Percentiles rank a stretch among this genome's conserved stretches.
Evolutionary conservation across 1,140 invertebrate genomes (phyloP).

Genomic region (Formica selysi): DNA sequence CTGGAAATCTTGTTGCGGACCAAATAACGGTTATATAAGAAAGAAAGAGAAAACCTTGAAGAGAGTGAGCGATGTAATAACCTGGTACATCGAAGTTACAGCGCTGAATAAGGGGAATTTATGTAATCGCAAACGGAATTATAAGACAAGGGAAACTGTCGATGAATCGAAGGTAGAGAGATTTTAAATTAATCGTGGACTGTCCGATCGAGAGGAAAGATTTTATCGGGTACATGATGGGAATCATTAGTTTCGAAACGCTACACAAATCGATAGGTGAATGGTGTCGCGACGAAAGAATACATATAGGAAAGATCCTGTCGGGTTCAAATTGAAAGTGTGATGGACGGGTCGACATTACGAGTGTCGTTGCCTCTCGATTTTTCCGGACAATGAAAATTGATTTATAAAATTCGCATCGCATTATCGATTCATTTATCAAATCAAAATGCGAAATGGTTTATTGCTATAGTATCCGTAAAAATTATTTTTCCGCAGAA

Average conservation of each 20-base stretch:
- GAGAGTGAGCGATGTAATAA: background rate
- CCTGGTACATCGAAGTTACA: conserved; percentile 30
- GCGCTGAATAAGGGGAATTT: conserved; percentile 48
- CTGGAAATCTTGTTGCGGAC: conserved; percentile 2
- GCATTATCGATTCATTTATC: background rate
- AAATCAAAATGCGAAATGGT: background rate
- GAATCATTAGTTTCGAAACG: conserved; percentile 44
- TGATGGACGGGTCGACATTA: conserved; percentile 11
- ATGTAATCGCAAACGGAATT: conserved; percentile 28
- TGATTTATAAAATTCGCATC: conserved; percentile 33
- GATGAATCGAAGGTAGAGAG: conserved; percentile 7
- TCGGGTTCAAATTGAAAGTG: conserved; percentile 58
- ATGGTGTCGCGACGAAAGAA: conserved; percentile 19
- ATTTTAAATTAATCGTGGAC: conserved; percentile 54
- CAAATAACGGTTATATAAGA: background rate
- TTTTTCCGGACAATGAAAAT: conserved; percentile 9
- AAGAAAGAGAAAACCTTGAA: conserved; percentile 4
- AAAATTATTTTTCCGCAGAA: conserved; percentile 16
- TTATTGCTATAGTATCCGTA: background rate
- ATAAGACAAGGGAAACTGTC: conserved; percentile 3
- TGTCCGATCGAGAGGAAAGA: conserved; percentile 29
- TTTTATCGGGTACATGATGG: conserved; percentile 36
- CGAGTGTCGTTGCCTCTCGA: conserved; percentile 36
- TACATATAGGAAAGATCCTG: conserved; percentile 5
- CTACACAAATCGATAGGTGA: conserved; percentile 44